These are phyloP conservation scores for Perizoma affinitatum DNA, from an alignment of 2,888 invertebrate genomes.

Conservation along the genomic window DNA sequence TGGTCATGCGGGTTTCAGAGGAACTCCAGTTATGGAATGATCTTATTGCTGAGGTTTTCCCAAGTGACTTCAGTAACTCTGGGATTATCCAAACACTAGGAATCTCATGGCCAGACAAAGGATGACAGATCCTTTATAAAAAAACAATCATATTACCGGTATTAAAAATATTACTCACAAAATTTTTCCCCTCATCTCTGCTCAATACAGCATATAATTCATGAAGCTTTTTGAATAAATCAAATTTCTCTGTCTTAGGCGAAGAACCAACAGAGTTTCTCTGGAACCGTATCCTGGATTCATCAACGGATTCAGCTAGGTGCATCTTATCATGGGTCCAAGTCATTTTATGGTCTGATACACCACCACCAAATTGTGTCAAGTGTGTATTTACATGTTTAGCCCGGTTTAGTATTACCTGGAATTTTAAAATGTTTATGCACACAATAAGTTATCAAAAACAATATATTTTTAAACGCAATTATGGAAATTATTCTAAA, in stretches of 20 bases:
- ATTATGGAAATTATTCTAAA: slow-evolving; percentile 42
- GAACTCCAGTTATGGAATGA: too few species aligned
- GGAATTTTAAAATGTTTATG: slow-evolving; percentile 48
- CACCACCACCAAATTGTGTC: slow-evolving; percentile 77
- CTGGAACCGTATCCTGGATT: slow-evolving; percentile 78
- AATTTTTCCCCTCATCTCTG: slow-evolving; percentile 75
- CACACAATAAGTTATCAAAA: slow-evolving; percentile 3
- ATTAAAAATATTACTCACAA: slow-evolving; percentile 60
- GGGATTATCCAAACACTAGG: too few species aligned
- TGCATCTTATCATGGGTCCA: slow-evolving; percentile 82
- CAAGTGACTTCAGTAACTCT: too few species aligned
- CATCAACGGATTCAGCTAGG: slow-evolving; percentile 77
- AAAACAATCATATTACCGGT: too few species aligned
- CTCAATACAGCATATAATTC: slow-evolving; percentile 78
- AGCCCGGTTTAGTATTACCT: slow-evolving; percentile 79
- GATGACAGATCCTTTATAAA: too few species aligned
- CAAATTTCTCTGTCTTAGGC: slow-evolving; percentile 74
- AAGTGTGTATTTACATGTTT: slow-evolving; percentile 80
- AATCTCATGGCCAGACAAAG: too few species aligned
- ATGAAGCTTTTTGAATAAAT: slow-evolving; percentile 80
- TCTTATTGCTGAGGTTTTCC: too few species aligned
- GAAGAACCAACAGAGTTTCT: slow-evolving; percentile 68
- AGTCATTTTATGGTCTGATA: slow-evolving; percentile 81
- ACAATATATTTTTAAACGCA: slow-evolving; percentile 34
- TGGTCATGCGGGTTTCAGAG: too few species aligned